Percentiles rank a stretch among this genome's conserved stretches.
These are phyloP conservation scores for Lypha dubia DNA, from an alignment of 2,888 invertebrate species.

Conservation along the genomic window DNA sequence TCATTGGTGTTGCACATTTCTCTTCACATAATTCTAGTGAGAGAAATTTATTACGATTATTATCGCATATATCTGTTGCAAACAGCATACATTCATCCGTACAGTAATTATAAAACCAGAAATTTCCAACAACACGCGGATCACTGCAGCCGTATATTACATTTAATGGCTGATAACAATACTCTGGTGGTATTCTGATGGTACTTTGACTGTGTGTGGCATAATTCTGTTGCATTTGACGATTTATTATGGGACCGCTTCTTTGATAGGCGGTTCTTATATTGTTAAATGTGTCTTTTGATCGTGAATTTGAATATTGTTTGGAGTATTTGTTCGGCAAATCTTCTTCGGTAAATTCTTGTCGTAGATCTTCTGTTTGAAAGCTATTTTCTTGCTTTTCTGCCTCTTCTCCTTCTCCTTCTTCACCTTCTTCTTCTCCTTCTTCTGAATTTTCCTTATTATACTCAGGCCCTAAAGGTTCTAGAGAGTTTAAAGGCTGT, in stretches of 20 bases:
- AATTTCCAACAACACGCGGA: slow-evolving; percentile 81
- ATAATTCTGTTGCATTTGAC: slow-evolving; percentile 13
- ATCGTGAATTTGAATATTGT: not conserved
- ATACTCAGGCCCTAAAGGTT: not conserved
- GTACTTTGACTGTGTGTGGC: not conserved
- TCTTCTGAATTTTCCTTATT: slow-evolving; percentile 1
- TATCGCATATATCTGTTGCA: slow-evolving; percentile 78
- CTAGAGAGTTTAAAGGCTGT: not conserved
- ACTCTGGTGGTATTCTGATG: slow-evolving; percentile 20
- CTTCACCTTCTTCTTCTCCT: slow-evolving; percentile 60
- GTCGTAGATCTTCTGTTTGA: slow-evolving; percentile 38
- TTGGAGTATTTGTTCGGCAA: not conserved
- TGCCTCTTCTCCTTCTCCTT: slow-evolving; percentile 59
- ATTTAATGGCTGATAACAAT: slow-evolving; percentile 76
- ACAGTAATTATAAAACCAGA: slow-evolving; percentile 80
- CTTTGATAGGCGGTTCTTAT: slow-evolving; percentile 28
- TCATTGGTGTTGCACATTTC: slow-evolving; percentile 71
- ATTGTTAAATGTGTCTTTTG: slow-evolving; percentile 5
- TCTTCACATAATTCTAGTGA: slow-evolving; percentile 76
- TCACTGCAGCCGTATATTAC: slow-evolving; percentile 69
- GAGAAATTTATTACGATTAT: slow-evolving; percentile 77
- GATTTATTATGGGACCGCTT: not conserved
- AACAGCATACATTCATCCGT: slow-evolving; percentile 78
- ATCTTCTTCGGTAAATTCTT: slow-evolving; percentile 38
- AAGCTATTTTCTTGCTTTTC: slow-evolving; percentile 31